Conservation (phyloP, 2,888 invertebrate genomes). For the Ichneumoninae sp. region DNA sequence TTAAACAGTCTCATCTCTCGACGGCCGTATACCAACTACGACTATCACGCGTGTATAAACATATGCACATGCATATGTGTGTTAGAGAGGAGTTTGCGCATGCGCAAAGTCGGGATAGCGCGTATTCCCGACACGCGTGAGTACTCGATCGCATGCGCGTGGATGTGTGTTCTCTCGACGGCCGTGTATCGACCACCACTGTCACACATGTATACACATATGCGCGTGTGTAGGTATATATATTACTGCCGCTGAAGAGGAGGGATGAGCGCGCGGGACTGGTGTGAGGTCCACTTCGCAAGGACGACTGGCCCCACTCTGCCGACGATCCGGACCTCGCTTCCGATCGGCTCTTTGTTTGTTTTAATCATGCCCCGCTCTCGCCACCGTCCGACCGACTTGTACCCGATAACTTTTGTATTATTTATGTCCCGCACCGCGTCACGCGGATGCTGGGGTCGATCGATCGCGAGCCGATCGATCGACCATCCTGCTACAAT, state of each 20-base stretch:
- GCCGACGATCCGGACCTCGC: conserved; percentile 64
- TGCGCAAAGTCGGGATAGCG: conserved; percentile 24
- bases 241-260: not conserved
- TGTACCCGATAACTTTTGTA: conserved; percentile 45
- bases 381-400: conserved; percentile 14
- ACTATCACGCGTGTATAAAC: no score
- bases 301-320: conserved; percentile 72
- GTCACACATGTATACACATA: conserved; percentile 5
- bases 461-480: conserved; percentile 9
- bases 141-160: conserved; percentile 49
- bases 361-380: conserved; percentile 75
- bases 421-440: conserved; percentile 39
- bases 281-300: conserved; percentile 66
- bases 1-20: no score
- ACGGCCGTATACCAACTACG: no score
- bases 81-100: no score
- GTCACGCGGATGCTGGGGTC: not conserved
- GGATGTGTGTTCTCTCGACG: conserved; percentile 26
- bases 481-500: conserved; percentile 5
- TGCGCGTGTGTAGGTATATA: not conserved
- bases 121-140: conserved; percentile 45
- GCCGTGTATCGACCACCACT: not conserved
- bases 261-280: conserved; percentile 51
- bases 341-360: conserved; percentile 76
- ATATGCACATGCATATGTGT: no score